A percentile compares a stretch with the other conserved stretches of the same genome.
Evolutionary conservation across 2,113 vertebrate species (phyloP).

Genomic region (Cephalopterus ornatus): DNA sequence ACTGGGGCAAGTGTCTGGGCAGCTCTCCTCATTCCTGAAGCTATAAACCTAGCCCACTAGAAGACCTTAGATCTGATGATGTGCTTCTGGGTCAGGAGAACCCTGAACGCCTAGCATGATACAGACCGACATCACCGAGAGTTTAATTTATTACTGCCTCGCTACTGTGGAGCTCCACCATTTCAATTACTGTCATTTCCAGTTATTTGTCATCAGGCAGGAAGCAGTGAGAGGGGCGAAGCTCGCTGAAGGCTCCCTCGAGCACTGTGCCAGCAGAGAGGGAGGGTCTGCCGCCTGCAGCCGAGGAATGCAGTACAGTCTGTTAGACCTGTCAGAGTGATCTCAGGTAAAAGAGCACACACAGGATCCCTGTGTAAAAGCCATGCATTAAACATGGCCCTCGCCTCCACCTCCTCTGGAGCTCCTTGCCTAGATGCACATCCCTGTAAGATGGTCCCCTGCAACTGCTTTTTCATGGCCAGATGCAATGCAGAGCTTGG

Average conservation of each 20-base stretch:
- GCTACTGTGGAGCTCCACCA: not conserved
- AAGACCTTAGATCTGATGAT: not conserved
- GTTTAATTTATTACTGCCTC: not conserved
- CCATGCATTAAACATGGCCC: rapidly evolving
- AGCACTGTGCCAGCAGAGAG: not conserved
- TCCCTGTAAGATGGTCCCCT: rapidly evolving
- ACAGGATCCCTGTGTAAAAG: rapidly evolving
- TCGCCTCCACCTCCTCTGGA: rapidly evolving
- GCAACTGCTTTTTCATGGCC: not conserved
- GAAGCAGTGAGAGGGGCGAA: not conserved
- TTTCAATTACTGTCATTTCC: not conserved
- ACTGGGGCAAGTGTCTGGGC: not conserved
- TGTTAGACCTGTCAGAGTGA: not conserved
- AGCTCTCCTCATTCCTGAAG: not conserved
- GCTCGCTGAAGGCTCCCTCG: not conserved
- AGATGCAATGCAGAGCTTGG: not conserved
- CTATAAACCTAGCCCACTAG: not conserved
- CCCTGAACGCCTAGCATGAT: not conserved
- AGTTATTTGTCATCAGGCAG: not conserved
- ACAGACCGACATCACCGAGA: not conserved
- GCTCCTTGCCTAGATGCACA: not conserved
- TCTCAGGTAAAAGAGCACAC: not conserved
- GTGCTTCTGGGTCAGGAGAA: not conserved
- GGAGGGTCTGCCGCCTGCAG: not conserved
- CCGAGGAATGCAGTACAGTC: not conserved